Conservation (phyloP, 1,140 invertebrate species). For the Zophobas morio region DNA sequence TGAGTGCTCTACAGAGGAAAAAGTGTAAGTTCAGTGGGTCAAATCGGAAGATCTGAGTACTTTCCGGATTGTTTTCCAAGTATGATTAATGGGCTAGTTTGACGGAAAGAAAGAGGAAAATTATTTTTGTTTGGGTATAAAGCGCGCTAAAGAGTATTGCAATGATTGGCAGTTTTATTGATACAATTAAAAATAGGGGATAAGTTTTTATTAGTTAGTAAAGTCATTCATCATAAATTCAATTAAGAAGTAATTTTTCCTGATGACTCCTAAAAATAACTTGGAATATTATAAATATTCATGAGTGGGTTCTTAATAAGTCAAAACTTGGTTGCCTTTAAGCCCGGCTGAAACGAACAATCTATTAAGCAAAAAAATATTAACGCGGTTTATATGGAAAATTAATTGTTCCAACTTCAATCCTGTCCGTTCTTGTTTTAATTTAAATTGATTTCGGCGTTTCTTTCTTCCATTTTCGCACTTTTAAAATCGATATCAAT, state of each 20-base stretch:
- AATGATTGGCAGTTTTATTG: constrained; percentile 35
- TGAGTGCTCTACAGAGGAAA: constrained; percentile 1
- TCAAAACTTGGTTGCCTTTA: constrained; percentile 37
- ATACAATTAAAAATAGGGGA: constrained; percentile 36
- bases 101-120: constrained; percentile 31
- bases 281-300: constrained; percentile 44
- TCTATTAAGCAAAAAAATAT: constrained; percentile 47
- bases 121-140: constrained; percentile 28
- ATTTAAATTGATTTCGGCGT: constrained; percentile 44
- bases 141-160: constrained; percentile 18
- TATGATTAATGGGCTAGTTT: constrained; percentile 31
- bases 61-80: constrained; percentile 30
- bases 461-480: constrained; percentile 39
- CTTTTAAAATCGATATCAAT: constrained; percentile 46
- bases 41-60: constrained; percentile 16
- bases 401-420: constrained; percentile 46
- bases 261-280: constrained; percentile 44
- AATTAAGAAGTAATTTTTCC: constrained; percentile 48
- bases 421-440: constrained; percentile 27
- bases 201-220: constrained; percentile 46
- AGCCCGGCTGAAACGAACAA: constrained; percentile 26
- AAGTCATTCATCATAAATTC: constrained; percentile 47
- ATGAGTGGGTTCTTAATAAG: constrained; percentile 44
- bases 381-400: constrained; percentile 47
- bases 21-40: constrained; percentile 17